Evolutionary conservation across 2,797 vertebrate genomes (phyloP).

Genomic region (Micrastur ruficollis): DNA sequence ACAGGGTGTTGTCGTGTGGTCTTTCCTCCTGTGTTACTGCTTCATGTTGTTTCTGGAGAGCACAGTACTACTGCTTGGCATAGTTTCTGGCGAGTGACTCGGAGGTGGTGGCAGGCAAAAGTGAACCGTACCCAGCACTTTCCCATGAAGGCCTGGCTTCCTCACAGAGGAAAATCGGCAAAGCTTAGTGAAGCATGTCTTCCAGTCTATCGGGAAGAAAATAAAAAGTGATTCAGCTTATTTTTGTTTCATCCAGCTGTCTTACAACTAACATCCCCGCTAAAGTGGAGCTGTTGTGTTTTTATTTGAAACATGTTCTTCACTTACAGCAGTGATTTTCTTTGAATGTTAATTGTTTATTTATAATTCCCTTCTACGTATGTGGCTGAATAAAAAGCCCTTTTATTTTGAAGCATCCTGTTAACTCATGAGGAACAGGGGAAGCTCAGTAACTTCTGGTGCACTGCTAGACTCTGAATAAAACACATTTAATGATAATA

Average conservation of each 20-base stretch:
- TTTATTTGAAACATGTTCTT: background rate
- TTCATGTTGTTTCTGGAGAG: constrained; percentile 8
- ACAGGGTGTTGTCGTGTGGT: background rate
- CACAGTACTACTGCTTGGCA: background rate
- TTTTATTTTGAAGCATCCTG: background rate
- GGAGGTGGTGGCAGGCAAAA: background rate
- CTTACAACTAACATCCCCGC: background rate
- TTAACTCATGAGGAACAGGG: background rate
- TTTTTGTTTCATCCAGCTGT: background rate
- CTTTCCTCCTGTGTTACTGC: background rate
- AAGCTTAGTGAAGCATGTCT: background rate
- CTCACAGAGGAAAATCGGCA: background rate
- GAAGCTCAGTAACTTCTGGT: background rate
- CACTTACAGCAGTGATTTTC: background rate
- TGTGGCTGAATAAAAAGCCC: background rate
- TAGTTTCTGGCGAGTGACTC: background rate
- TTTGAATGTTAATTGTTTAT: background rate
- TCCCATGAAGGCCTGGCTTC: background rate
- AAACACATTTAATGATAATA: background rate
- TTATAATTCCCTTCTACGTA: background rate
- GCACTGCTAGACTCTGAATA: background rate
- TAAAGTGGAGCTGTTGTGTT: background rate
- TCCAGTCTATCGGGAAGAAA: background rate
- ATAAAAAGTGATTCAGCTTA: background rate
- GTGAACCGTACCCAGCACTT: background rate